Evolutionary conservation across 2,888 invertebrate species (phyloP), one percentile per base, ranked within the genome.

Genomic region (Trichopria drosophilae): DNA sequence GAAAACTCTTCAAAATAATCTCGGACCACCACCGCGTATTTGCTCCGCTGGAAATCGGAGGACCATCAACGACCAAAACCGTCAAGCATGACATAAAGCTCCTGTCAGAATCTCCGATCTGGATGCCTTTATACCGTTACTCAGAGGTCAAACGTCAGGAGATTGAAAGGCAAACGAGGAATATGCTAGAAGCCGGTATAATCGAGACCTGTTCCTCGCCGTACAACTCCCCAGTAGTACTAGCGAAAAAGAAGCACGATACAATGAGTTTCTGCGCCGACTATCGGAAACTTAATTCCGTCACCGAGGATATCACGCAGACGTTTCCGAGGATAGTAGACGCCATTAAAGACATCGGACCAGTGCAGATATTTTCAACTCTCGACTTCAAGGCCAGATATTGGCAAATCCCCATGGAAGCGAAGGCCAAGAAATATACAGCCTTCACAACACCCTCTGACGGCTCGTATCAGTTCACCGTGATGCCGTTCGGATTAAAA

Each of bases 111-210:
- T n/a, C n/a, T n/a, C n/a, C n/a, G n/a, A n/a, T n/a, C n/a, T n/a
- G n/a, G n/a, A n/a, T n/a, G n/a, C n/a, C n/a, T n/a, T n/a, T n/a
- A n/a, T n/a, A n/a, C n/a, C n/a, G n/a, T n/a, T n/a, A n/a, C n/a
- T 53, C 63, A 42, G 32, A 53, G 63, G 48, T 50, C 56, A 55
- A 52, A 41, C 19, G 39, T 41, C 45, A 35, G 56, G 32, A 46
- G 18, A 58, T 64, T 3, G 28, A 39, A 4, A 12, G 22, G 9
- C 46, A 51, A 28, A 26, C 41, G 0, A 4, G 36, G 2, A 36
- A 51, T 15, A 51, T 51, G 51, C 12, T 51, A 2, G 16, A 24
- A 1, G 13, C 35, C 1, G 39, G 39, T 1, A 15, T 39, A 13
- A 50, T 50, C 22, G 44, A 50, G 22, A 44, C 32, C 3, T 22